Percentiles rank a stretch among this genome's conserved stretches.
Conservation (phyloP, 2,113 vertebrate genomes). For the Melanotaenia duboulayi region DNA sequence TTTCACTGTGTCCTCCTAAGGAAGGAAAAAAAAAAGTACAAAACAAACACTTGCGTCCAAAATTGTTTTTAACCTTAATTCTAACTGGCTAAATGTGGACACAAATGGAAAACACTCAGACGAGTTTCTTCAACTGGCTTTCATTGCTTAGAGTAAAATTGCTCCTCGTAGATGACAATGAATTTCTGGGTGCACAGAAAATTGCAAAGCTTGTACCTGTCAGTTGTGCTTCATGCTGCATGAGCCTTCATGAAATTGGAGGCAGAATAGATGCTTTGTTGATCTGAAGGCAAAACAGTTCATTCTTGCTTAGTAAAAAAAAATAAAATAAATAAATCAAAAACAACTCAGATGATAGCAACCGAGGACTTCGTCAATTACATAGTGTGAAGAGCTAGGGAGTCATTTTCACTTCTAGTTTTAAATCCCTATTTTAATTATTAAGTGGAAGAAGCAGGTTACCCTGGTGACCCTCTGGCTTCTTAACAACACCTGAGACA, state of each 20-base stretch:
- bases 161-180: not conserved
- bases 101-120: not conserved
- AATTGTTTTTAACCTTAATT: slow-evolving; percentile 19
- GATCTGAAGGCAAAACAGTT: not conserved
- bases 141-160: slow-evolving; percentile 5
- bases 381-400: not conserved
- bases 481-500: not conserved
- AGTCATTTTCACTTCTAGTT: not conserved
- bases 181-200: not conserved
- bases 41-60: not conserved
- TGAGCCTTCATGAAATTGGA: not conserved
- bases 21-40: not conserved
- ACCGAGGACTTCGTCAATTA: not conserved
- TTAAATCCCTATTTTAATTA: slow-evolving; percentile 17
- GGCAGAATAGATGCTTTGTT: not conserved
- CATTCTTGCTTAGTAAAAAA: not conserved
- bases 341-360: not conserved
- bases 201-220: slow-evolving; percentile 20
- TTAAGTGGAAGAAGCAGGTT: slow-evolving; percentile 8
- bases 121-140: slow-evolving; percentile 24
- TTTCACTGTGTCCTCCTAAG: not conserved
- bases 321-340: not conserved
- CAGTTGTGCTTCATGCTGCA: slow-evolving; percentile 4
- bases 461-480: slow-evolving; percentile 2
- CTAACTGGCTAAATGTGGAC: not conserved